Evolutionary conservation across 2,888 invertebrate genomes (phyloP).

Genomic region (Spatulosminthurus flaviceps): DNA sequence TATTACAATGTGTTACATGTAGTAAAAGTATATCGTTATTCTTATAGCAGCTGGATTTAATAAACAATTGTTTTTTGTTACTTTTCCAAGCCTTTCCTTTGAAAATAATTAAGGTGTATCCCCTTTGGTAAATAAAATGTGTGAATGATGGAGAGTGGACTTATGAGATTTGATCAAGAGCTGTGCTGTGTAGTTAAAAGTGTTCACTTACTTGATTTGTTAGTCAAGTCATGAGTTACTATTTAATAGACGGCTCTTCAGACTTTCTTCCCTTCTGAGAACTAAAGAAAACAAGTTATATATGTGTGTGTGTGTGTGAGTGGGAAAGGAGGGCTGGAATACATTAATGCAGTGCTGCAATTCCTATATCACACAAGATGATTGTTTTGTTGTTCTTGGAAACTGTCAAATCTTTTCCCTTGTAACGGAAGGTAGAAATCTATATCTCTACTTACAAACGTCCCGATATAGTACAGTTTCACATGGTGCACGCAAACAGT

Average conservation of each 20-base stretch:
- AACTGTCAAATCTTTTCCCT: constrained; percentile 1
- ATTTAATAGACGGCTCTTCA: neutral
- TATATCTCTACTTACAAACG: neutral
- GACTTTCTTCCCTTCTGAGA: constrained; percentile 18
- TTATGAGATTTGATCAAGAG: constrained; percentile 35
- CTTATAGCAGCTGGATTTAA: too few relatives aligned
- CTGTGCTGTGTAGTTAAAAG: constrained; percentile 34
- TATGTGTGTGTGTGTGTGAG: too few relatives aligned
- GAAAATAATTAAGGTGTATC: neutral
- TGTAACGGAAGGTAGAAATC: neutral
- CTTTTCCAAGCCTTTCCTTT: neutral
- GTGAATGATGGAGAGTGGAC: neutral
- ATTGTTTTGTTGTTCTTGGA: constrained; percentile 14
- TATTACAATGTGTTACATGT: too few relatives aligned
- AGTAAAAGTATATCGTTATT: too few relatives aligned
- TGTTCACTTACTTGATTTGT: constrained; percentile 1
- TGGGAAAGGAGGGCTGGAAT: constrained; percentile 9
- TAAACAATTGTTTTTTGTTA: too few relatives aligned
- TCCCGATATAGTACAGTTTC: too few relatives aligned
- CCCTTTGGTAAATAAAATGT: neutral
- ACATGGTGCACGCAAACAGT: too few relatives aligned
- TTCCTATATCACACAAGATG: neutral
- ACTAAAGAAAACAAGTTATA: constrained; percentile 6
- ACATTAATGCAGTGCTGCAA: neutral
- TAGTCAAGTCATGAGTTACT: constrained; percentile 30